Evolutionary conservation across 2,888 invertebrate species (phyloP), one percentile per base, ranked within the genome.

Genomic region (Emesis furor): DNA sequence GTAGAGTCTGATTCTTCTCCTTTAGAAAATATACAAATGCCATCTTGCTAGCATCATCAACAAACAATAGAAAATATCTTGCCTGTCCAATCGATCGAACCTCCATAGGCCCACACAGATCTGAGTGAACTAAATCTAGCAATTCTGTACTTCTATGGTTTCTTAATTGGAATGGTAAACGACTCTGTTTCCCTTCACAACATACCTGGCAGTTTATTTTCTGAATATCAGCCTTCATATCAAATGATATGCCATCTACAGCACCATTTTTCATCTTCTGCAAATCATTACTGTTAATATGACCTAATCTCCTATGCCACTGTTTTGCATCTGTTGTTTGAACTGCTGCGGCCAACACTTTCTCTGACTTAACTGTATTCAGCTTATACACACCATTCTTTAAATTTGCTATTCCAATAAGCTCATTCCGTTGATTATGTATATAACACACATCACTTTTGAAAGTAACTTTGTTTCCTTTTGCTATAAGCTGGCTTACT

Each of bases 101-200:
- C 59, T 62, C 59, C 59, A 62, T 24, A 62, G 59, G 59, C 59
- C 59, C 59, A 62, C 59, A 30, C 30, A 62, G 59, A 30, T 62
- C 59, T 62, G 59, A 30, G 24, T 62, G 24, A 30, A 62, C 17
- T 62, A 62, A 62, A 30, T 62, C 69, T 62, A 84, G 74, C 55
- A 74, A 6, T 74, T 81, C 76, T 68, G 59, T 76, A 42, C 88
- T 89, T 87, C 90, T 89, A 7, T 83, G 79, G 35, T 81, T 81
- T 51, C 68, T 81, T 73, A 83, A 35, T 55, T 62, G 73, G 80
- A 92, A 92, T 35, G 91, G 89, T 84, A 89, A 78, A 17, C 90
- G 79, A 6, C 68, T 67, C 77, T 92, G 91, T 77, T 91, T 91
- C 6, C 90, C 91, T 85, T 91, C 83, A 81, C 90, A 89, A 84